Evolutionary conservation across 1,140 invertebrate genomes (phyloP), one percentile per base, ranked within the genome.

Genomic region (Papilio glaucus): DNA sequence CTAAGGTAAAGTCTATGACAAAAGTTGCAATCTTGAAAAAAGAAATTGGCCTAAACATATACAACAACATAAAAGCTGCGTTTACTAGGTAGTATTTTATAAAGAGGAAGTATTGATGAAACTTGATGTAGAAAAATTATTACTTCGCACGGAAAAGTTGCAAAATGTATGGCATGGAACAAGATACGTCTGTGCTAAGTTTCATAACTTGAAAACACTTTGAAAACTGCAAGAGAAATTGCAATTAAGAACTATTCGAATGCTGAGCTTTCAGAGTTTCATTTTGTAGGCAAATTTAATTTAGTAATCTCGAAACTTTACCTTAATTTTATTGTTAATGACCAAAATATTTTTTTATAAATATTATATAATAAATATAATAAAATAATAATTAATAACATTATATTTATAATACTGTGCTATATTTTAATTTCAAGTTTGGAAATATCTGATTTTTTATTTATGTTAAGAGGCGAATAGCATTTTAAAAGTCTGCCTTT

Each of bases 201-300:
- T 57, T 57, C 49, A 24, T 57, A 57, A 57, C 49, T 57, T 21
- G 49, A 57, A 57, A 57, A 57, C 49, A 57, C 49, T 57, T 26
- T 57, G 49, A 57, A 57, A 57, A 57, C 49, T 26, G 49, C 21
- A 57, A 57, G 49, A 57, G 49, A 57, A 57, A 57, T 57, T 57
- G 49, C 49, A 57, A 57, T 57, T 57, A 57, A 57, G 49, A 57
- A 57, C 9, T 57, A 57, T 57, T 57, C 49, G 49, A 57, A 57
- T 57, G 18, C 21, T 24, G 21, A 57, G 49, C 49, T 57, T 57
- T 57, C 24, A 57, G 21, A 57, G 49, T 57, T 57, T 57, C n/a
- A 57, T 57, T 26, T 57, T 57, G 49, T 57, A 10, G 9, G 21
- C 21, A 57, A 49, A 57, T 57, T 57, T 57, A 57, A 57, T 57